A percentile compares a stretch with the other conserved stretches of the same genome.
Conservation (phyloP, 2,888 invertebrate genomes). For the Aricia artaxerxes region DNA sequence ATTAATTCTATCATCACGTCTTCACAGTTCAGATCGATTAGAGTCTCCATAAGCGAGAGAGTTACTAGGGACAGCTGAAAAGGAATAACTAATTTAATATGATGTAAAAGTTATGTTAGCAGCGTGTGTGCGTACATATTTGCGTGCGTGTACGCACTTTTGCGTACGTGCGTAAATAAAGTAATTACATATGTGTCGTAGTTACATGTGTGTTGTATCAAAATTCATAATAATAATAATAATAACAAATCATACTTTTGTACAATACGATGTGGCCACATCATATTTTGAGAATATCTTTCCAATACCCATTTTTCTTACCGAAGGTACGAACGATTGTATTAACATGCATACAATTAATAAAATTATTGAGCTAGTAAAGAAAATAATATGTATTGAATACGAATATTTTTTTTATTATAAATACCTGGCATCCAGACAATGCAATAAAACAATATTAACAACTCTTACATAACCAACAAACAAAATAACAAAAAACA, state of each 20-base stretch:
- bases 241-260: neutral
- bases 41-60: slow-evolving; percentile 92
- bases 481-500: too few relatives aligned
- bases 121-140: neutral
- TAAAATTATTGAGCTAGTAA: too few relatives aligned
- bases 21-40: slow-evolving; percentile 95
- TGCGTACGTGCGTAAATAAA: neutral
- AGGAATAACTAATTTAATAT: neutral
- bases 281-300: too few relatives aligned
- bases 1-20: slow-evolving; percentile 96
- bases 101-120: neutral
- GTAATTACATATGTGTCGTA: too few relatives aligned
- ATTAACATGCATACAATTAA: too few relatives aligned
- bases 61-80: slow-evolving; percentile 90
- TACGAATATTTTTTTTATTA: neutral
- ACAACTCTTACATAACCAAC: neutral
- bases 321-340: too few relatives aligned
- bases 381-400: too few relatives aligned
- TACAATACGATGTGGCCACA: neutral
- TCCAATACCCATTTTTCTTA: too few relatives aligned
- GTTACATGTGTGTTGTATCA: neutral
- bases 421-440: neutral
- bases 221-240: neutral
- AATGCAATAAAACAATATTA: neutral
- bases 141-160: neutral